Evolutionary conservation across 2,797 vertebrate species (phyloP), one percentile per base, ranked within the genome.

Genomic region (Triplophysa yarkandensis): DNA sequence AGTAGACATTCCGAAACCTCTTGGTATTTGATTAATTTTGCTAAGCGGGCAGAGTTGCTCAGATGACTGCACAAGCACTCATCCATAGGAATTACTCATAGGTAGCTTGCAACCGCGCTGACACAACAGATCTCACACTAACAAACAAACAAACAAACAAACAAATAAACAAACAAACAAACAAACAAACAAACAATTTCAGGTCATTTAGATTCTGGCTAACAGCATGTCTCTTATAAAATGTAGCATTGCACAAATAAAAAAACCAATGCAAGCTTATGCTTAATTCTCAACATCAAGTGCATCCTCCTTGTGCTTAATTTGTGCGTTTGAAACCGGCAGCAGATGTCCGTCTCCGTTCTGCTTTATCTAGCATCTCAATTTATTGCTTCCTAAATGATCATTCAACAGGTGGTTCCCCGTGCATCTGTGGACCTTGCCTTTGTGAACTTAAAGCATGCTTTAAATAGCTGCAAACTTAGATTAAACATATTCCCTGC

Each of bases 331-430:
- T 89, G 83, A 90, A 91, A 92, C 87, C 63, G 50, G 46, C 73
- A 79, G 75, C 90, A 91, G 89, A 92, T 92, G 90, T 68, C 60
- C 32, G 73, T 80, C 80, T 85, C 71, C 71, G 82, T 85, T 88
- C 73, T 82, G 87, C 82, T 88, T 89, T 87, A 89, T 89, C 79
- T 74, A 76, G 66, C 77, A 80, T 41, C 76, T 32, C 60, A 80
- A 84, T 85, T 89, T 89, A 90, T 89, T 85, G 82, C 87, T 89
- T 88, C 89, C 81, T 87, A 90, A 90, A 89, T 89, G 87, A 89
- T 88, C 86, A 85, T 83, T 87, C 80, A 79, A 76, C 77, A 80
- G 82, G 85, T 88, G 81, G 64, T 81, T 83, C 83, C 83, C 74
- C 79, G 85, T 79, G 78, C 82, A 85, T 83, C 82, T 80, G 83